phyloP scores from a whole-genome alignment of 2,113 vertebrate species.

The Bos indicus region DNA sequence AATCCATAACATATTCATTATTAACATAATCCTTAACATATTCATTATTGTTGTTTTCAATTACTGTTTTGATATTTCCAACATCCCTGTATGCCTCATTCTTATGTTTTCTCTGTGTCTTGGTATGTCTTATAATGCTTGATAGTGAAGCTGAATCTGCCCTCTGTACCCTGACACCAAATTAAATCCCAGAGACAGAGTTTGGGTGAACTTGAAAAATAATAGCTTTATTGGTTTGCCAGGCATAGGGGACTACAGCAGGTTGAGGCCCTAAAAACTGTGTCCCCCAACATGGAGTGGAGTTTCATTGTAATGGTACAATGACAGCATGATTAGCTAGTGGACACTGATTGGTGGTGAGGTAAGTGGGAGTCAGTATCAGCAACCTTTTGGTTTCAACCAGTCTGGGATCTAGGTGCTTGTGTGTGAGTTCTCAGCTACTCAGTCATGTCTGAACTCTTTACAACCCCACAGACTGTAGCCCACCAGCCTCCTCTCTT shows the following conservation, averaged over 20 bases:
- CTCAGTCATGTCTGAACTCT: not conserved
- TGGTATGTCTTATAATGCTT: not conserved
- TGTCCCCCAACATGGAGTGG: not conserved
- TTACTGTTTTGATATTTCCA: not conserved
- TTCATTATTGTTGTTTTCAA: not conserved
- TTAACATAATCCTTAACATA: not conserved
- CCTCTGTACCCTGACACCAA: not conserved
- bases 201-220: not conserved
- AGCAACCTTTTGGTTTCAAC: not conserved
- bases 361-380: not conserved
- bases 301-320: not conserved
- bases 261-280: not conserved
- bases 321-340: not conserved
- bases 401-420: not conserved
- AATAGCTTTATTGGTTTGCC: not conserved
- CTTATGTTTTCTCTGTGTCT: not conserved
- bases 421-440: not conserved
- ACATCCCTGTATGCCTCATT: not conserved
- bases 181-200: not conserved
- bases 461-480: not conserved
- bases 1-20: not conserved
- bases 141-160: not conserved
- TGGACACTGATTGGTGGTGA: not conserved
- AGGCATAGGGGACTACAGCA: not conserved
- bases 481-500: not conserved